Percentiles rank a stretch among this genome's conserved stretches.
These are phyloP conservation scores for Alethe diademata DNA, from an alignment of 2,113 vertebrate species.

Conservation along the genomic window DNA sequence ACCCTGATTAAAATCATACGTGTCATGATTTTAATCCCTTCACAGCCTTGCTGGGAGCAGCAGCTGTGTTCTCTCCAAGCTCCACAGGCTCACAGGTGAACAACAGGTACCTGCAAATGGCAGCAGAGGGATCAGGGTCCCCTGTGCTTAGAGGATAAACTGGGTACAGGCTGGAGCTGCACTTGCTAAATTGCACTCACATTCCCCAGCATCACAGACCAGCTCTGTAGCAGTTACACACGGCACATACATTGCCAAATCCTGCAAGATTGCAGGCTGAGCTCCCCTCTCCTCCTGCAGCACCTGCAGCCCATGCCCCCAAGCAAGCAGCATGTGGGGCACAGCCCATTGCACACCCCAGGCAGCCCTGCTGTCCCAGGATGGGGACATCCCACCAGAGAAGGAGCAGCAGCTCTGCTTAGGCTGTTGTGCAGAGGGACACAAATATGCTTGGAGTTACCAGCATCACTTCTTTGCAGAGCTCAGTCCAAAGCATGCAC, in stretches of 20 bases:
- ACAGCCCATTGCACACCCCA: background rate
- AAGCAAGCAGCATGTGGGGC: accelerated
- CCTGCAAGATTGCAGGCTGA: background rate
- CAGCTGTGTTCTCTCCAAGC: slow-evolving; percentile 41
- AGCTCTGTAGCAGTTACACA: background rate
- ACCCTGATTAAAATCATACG: background rate
- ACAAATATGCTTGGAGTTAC: background rate
- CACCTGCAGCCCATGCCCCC: accelerated
- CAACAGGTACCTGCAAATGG: slow-evolving; percentile 36
- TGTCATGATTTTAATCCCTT: slow-evolving; percentile 31
- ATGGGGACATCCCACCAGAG: background rate
- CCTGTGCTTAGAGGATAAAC: background rate
- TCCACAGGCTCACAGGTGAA: slow-evolving; percentile 33
- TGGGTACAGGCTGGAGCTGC: background rate
- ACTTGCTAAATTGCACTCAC: background rate
- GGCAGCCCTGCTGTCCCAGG: background rate
- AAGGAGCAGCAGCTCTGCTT: background rate
- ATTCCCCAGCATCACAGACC: background rate
- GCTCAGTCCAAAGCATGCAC: background rate
- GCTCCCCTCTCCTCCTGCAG: background rate
- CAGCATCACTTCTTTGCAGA: background rate
- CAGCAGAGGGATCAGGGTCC: background rate
- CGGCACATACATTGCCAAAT: background rate
- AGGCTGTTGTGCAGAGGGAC: background rate
- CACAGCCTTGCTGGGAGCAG: slow-evolving; percentile 59